phyloP scores from a whole-genome alignment of 1,140 invertebrate species.

The Aphis craccivora region DNA sequence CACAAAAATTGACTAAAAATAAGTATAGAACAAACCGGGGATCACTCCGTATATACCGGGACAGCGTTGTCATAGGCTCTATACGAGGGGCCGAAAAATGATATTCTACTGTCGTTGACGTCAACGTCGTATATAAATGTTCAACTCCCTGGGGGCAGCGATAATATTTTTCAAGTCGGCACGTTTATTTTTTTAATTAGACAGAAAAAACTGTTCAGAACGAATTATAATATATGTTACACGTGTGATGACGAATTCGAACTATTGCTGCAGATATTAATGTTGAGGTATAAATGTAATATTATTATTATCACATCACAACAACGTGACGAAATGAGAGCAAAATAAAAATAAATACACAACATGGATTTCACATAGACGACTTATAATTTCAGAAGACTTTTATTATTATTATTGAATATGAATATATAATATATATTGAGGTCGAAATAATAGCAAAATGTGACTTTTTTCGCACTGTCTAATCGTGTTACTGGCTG shows the following conservation, averaged over 20 bases:
- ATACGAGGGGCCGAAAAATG: conserved; percentile 15
- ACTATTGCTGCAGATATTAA: background rate
- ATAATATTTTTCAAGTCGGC: background rate
- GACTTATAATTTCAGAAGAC: background rate
- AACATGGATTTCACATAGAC: background rate
- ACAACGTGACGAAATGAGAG: background rate
- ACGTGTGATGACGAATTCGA: background rate
- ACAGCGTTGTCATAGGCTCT: background rate
- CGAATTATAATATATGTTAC: background rate
- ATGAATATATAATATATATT: background rate
- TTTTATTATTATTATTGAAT: background rate
- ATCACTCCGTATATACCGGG: background rate
- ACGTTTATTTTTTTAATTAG: conserved; percentile 10
- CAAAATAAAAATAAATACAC: background rate
- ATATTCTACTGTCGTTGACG: background rate
- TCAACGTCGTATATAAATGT: background rate
- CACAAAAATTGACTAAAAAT: background rate
- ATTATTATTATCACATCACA: background rate
- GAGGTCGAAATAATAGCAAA: background rate
- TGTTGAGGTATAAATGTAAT: background rate
- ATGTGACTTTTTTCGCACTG: background rate
- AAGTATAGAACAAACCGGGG: background rate
- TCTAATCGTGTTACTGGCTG: background rate
- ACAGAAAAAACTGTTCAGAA: background rate
- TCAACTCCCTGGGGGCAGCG: background rate